phyloP scores from a whole-genome alignment of 2,113 vertebrate species.

The Phylloscopus whistleri region DNA sequence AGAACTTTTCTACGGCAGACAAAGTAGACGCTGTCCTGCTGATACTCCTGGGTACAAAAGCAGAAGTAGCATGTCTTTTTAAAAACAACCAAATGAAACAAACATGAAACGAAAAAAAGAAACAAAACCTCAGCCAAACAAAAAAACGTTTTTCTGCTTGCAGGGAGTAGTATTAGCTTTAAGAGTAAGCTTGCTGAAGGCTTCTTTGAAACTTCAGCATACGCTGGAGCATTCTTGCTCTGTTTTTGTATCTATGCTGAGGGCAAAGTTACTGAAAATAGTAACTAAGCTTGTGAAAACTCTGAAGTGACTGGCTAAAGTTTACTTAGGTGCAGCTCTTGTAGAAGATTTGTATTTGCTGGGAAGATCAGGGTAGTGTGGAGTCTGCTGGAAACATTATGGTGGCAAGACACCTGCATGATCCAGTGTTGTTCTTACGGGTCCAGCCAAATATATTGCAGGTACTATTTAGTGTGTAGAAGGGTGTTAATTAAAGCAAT shows the following conservation, averaged over 20 bases:
- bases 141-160: neutral
- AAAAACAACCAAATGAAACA: constrained; percentile 3
- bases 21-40: neutral
- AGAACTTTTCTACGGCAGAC: neutral
- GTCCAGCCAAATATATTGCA: neutral
- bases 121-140: neutral
- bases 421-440: neutral
- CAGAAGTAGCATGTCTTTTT: constrained; percentile 7
- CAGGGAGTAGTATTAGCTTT: neutral
- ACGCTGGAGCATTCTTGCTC: neutral
- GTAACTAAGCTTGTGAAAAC: neutral
- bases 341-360: neutral
- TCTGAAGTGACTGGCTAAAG: neutral
- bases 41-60: constrained; percentile 17
- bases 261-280: neutral
- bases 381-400: neutral
- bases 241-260: neutral
- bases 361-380: neutral
- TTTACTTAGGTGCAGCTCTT: neutral
- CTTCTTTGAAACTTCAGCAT: neutral
- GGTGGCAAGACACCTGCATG: neutral
- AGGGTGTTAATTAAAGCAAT: neutral
- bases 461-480: neutral
- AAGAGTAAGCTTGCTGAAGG: neutral
- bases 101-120: neutral